A percentile compares a stretch with the other conserved stretches of the same genome.
These are phyloP conservation scores for Neosilurus mollespiculum DNA, from an alignment of 2,797 vertebrate genomes.

Conservation along the genomic window DNA sequence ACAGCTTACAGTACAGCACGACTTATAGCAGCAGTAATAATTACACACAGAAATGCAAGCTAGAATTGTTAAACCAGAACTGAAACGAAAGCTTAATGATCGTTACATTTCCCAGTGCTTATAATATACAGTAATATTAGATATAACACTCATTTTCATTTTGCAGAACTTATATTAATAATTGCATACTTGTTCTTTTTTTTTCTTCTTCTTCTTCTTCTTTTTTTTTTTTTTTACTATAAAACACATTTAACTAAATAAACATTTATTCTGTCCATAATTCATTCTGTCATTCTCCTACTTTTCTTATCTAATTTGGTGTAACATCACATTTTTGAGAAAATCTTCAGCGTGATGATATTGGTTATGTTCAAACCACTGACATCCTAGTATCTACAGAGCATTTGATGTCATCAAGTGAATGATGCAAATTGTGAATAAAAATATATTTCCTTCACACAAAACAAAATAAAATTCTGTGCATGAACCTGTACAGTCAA, in stretches of 20 bases:
- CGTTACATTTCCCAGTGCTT: slow-evolving; percentile 21
- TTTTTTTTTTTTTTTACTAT: neutral
- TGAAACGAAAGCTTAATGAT: neutral
- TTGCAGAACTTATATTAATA: slow-evolving; percentile 23
- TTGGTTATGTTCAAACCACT: neutral
- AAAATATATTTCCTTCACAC: neutral
- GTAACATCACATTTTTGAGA: neutral
- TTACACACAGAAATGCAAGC: slow-evolving; percentile 14
- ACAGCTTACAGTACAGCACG: neutral
- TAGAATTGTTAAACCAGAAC: slow-evolving; percentile 1
- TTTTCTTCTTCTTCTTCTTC: neutral
- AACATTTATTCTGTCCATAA: neutral
- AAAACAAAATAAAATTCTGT: slow-evolving; percentile 1
- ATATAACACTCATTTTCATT: slow-evolving; percentile 19
- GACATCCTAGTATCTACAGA: neutral
- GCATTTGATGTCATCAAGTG: neutral
- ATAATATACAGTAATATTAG: neutral
- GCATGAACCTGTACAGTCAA: slow-evolving; percentile 3
- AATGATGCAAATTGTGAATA: neutral
- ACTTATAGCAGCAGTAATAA: slow-evolving; percentile 21
- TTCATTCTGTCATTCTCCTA: neutral
- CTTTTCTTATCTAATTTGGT: neutral
- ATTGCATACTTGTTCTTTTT: slow-evolving; percentile 14
- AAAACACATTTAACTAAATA: neutral
- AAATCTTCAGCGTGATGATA: neutral